Base-by-base conservation (phyloP, 2,113 vertebrate species). In the Leptodactylus fuscus region DNA sequence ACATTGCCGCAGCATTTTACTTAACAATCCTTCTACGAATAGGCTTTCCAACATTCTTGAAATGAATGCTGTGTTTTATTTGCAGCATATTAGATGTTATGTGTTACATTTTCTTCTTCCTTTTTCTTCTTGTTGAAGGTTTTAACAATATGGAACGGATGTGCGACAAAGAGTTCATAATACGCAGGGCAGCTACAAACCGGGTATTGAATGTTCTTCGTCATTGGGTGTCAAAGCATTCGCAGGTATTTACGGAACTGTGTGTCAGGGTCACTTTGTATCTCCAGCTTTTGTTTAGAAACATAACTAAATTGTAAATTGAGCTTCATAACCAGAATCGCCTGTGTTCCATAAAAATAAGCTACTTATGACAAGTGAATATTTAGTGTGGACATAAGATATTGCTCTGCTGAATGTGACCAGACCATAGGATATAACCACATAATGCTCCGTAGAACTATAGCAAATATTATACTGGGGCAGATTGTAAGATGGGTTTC, bases 191-290 rank as follows among this genome's bases (percentile, higher is more conserved):
- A 6, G 98, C 98, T 85, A 99, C 97, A 5, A 99, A 99, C 90
- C 94, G 98, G 20, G 98, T 99, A n/a, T 94, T 99, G 81, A 99
- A 99, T 29, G 98, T 99, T 85, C 94, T 99, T 88, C 96, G 98
- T 27, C 98, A 99, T 93, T 99, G 98, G 98, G 98, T 99, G 85
- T 99, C 97, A 88, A 99, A 99, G 88, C 98, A 99, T 58, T 97
- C 97, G 2, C 98, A 99, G 98, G 98, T 99, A 92, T 83, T 44
- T 11, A 53, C 46, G 22, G 27, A 18, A 3, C 85, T 80, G 34
- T 10, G 55, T 76, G 36, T 83, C 82, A 62, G 36, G 27, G 51
- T 6, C 29, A 6, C 20, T 34, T 12, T 34, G 24, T 34, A 22
- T 34, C 27, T 34, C 2, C 20, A 13, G 73, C 0, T 34, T 36